phyloP scores from a whole-genome alignment of 2,113 vertebrate species.

The Mohoua ochrocephala region DNA sequence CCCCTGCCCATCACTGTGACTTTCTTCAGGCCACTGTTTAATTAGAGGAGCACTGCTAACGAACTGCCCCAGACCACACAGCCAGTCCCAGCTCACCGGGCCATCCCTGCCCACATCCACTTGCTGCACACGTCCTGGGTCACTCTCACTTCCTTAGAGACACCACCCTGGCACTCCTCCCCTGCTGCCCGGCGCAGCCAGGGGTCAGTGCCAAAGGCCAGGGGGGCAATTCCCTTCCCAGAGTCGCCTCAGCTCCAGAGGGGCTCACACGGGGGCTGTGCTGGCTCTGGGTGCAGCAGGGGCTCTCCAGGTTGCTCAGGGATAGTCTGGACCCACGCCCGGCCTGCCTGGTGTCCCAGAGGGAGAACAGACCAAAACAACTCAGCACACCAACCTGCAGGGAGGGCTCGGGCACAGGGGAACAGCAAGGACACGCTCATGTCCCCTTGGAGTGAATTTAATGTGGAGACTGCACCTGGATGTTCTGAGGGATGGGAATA shows the following conservation, averaged over 20 bases:
- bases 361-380: neutral
- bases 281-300: neutral
- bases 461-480: neutral
- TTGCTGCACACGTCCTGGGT: neutral
- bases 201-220: neutral
- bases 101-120: neutral
- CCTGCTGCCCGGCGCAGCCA: neutral
- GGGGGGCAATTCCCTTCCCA: neutral
- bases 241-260: neutral
- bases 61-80: neutral
- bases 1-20: neutral
- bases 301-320: neutral
- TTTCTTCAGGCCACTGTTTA: neutral
- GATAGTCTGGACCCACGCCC: neutral
- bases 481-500: neutral
- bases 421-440: neutral
- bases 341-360: neutral
- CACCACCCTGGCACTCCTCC: neutral
- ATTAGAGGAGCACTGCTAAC: neutral
- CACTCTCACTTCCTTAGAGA: neutral
- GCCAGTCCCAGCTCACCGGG: neutral
- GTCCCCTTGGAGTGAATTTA: neutral
- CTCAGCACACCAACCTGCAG: neutral
- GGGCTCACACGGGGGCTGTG: fast-evolving
- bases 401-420: neutral